Evolutionary conservation across 2,888 invertebrate genomes (phyloP).

Genomic region (Uloborus plumipes): DNA sequence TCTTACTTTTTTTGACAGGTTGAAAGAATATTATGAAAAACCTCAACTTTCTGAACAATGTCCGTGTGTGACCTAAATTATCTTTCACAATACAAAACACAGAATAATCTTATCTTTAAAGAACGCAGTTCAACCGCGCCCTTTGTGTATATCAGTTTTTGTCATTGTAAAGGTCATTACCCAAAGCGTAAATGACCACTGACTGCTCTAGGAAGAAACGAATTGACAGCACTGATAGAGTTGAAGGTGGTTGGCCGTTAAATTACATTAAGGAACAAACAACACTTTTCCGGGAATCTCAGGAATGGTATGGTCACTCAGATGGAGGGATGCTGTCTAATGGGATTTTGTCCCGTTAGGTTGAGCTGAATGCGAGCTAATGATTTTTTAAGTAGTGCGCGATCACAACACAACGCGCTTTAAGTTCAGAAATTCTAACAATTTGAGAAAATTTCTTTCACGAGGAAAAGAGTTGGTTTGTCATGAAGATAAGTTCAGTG

Average conservation of each 20-base stretch:
- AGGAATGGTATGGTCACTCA: too few relatives aligned
- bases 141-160: constrained; percentile 51
- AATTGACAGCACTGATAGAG: constrained; percentile 32
- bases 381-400: too few relatives aligned
- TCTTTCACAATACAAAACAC: constrained; percentile 45
- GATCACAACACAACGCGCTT: too few relatives aligned
- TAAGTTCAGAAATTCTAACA: too few relatives aligned
- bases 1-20: constrained; percentile 22
- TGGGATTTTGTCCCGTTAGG: too few relatives aligned
- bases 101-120: constrained; percentile 51
- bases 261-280: constrained; percentile 32
- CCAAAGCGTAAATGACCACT: constrained; percentile 58
- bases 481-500: too few relatives aligned
- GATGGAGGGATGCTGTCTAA: too few relatives aligned
- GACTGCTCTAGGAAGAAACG: constrained; percentile 36
- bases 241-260: constrained; percentile 49
- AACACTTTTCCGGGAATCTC: too few relatives aligned
- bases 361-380: too few relatives aligned
- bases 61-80: constrained; percentile 52
- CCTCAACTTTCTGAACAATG: constrained; percentile 51
- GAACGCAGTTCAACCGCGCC: constrained; percentile 54
- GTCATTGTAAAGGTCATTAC: constrained; percentile 59
- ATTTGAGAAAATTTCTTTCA: too few relatives aligned
- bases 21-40: constrained; percentile 51
- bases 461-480: too few relatives aligned